Base-by-base conservation (phyloP, 2,113 vertebrate genomes). In the Ammodytes marinus region DNA sequence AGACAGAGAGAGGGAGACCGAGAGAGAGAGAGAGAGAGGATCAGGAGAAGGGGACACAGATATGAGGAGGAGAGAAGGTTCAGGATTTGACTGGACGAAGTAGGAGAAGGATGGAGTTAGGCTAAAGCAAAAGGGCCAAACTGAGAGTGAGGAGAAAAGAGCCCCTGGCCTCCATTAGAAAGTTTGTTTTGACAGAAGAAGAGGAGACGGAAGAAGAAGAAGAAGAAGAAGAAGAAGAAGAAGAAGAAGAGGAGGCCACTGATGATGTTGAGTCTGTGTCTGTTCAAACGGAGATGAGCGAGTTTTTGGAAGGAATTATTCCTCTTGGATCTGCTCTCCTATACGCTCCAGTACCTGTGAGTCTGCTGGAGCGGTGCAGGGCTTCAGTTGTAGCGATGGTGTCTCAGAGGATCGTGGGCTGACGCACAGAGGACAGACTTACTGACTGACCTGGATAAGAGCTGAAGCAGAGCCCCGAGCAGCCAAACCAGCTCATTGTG, bases 401-500 rank as follows among this genome's bases (percentile, higher is more conserved):
- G 77, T 90, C 92, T 87, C 86, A 40, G 74, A 88, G 90, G 90
- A 90, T 77, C 79, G 77, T 2, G 61, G 82, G 60, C 87, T 91
- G 90, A 86, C 81, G 83, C 83, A 69, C 82, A 74, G 86, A 86
- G 89, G 86, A 93, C 86, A 61, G 42, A 73, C 82, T 4, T 1
- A 27, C 27, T 27, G 79, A 70, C 88, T 94, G 93, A 94, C 93
- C 94, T 93, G 91, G 82, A 93, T 94, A 89, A 43, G 58, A 83
- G 73, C 89, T 86, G 74, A 85, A 87, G 80, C 47, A 6, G 71
- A 78, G 70, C 50, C 2, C 27, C 1, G 39, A 77, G 71, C 75
- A 61, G 82, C 72, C 70, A 66, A 79, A 59, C 54, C 53, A 60
- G 77, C 79, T 88, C 76, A 81, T 87, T 88, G 80, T 54, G n/a